Conservation (phyloP, 2,113 vertebrate genomes). For the Cavia porcellus region DNA sequence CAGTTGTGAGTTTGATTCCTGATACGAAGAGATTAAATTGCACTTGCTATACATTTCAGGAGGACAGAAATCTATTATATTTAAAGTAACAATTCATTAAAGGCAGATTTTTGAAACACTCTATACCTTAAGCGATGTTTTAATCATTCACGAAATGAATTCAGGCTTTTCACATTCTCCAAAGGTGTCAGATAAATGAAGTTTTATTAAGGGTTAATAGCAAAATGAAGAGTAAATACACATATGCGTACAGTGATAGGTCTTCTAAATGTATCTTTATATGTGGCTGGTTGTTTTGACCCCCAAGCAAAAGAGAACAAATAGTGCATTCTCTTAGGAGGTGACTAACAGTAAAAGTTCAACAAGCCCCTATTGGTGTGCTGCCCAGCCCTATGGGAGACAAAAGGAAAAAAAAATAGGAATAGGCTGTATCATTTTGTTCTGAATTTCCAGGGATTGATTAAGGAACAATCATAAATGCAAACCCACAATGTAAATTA, state of each 20-base stretch:
- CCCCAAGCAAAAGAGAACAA: constrained; percentile 61
- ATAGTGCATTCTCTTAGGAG: constrained; percentile 64
- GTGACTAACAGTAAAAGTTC: constrained; percentile 60
- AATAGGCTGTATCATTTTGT: neutral
- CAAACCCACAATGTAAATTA: constrained; percentile 37
- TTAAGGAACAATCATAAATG: constrained; percentile 28
- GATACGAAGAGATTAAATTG: constrained; percentile 35
- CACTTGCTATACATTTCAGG: constrained; percentile 30
- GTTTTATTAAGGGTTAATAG: constrained; percentile 50
- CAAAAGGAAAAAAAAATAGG: constrained; percentile 53
- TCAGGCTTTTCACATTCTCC: constrained; percentile 60
- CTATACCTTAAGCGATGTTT: constrained; percentile 47
- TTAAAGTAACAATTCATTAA: constrained; percentile 42
- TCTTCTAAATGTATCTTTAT: constrained; percentile 64
- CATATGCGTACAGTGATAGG: constrained; percentile 43
- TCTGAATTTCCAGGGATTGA: constrained; percentile 31
- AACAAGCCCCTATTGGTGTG: constrained; percentile 54
- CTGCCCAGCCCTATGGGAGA: neutral
- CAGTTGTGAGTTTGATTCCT: no score
- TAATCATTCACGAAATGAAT: constrained; percentile 61
- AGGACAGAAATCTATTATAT: constrained; percentile 19
- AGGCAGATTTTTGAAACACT: constrained; percentile 41
- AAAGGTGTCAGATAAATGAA: constrained; percentile 70
- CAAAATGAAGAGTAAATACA: constrained; percentile 69
- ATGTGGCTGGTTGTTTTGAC: constrained; percentile 66